Evolutionary conservation across 2,888 invertebrate genomes (phyloP), one percentile per base, ranked within the genome.

Genomic region (Altica lythri): DNA sequence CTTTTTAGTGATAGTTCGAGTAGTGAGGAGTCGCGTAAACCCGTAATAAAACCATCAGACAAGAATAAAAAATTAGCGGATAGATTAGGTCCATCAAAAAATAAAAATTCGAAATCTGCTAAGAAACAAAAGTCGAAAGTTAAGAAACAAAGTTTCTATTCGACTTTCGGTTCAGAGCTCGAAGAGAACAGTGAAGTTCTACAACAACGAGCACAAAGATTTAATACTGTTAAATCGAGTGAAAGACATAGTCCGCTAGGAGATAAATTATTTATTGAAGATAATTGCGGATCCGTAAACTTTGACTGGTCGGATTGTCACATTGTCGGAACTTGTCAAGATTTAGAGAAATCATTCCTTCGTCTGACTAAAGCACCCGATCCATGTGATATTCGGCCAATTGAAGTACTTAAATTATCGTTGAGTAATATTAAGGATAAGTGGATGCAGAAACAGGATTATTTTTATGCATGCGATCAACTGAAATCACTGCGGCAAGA

Each of bases 401-500:
- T 90, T 66, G 82, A 86, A 72, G 88, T 99, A 40, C 83, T 99
- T 57, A 82, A 82, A 67, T 85, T 85, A 73, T 91, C 98, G 37
- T 81, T 99, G 70, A 85, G 84, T 72, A 89, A 92, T 80, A 96
- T 98, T 8, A 95, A 96, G 78, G 83, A 86, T 37, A 88, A 89
- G 69, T 99, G 98, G 95, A 83, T 88, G 62, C 82, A 85, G 52
- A 92, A 89, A 69, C 89, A 89, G 72, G 96, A 99, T 79, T 99
- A 99, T 78, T 88, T 86, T 78, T 98, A 95, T 81, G 91, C 94
- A 55, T 98, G 97, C 80, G 97, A 98, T 82, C 99, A 99, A 78
- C 81, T 99, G 53, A 98, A 99, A 78, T 96, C 97, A 5, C 97
- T 99, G 64, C 81, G 99, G 66, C 99, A 99, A 80, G 99, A 99